These are phyloP conservation scores for Prenolepis imparis DNA, from an alignment of 2,888 invertebrate genomes.

Conservation along the genomic window DNA sequence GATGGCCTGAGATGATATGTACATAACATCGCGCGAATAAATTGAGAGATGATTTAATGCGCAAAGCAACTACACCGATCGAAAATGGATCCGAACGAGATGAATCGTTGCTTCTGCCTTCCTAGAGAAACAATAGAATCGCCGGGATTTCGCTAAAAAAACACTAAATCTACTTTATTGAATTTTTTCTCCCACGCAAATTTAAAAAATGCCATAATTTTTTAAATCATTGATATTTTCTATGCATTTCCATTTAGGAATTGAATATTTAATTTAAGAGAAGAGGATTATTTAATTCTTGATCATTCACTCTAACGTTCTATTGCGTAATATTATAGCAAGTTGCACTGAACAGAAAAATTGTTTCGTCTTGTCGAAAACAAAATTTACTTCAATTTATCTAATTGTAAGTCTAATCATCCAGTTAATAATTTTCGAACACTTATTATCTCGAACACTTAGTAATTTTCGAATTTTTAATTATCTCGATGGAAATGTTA, in stretches of 20 bases:
- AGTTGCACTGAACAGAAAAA: neutral
- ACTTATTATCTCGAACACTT: slow-evolving; percentile 5
- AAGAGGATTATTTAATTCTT: neutral
- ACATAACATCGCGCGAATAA: slow-evolving; percentile 17
- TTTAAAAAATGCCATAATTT: neutral
- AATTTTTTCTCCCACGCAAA: neutral
- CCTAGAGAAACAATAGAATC: slow-evolving; percentile 1
- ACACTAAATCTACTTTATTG: neutral
- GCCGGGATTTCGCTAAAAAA: neutral
- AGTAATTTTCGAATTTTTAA: neutral
- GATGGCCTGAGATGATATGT: slow-evolving; percentile 17
- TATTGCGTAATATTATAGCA: neutral
- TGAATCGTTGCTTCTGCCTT: neutral
- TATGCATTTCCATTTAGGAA: neutral
- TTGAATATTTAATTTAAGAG: neutral
- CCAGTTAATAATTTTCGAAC: neutral
- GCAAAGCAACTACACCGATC: slow-evolving; percentile 1
- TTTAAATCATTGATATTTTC: neutral
- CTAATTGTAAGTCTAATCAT: neutral
- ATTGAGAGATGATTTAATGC: slow-evolving; percentile 21
- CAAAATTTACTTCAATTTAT: neutral
- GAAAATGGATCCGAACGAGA: slow-evolving; percentile 14
- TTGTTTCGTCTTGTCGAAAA: neutral
- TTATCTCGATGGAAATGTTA: neutral
- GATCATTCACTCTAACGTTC: neutral